phyloP scores from a whole-genome alignment of 2,113 vertebrate species.

The Gambusia holbrooki region DNA sequence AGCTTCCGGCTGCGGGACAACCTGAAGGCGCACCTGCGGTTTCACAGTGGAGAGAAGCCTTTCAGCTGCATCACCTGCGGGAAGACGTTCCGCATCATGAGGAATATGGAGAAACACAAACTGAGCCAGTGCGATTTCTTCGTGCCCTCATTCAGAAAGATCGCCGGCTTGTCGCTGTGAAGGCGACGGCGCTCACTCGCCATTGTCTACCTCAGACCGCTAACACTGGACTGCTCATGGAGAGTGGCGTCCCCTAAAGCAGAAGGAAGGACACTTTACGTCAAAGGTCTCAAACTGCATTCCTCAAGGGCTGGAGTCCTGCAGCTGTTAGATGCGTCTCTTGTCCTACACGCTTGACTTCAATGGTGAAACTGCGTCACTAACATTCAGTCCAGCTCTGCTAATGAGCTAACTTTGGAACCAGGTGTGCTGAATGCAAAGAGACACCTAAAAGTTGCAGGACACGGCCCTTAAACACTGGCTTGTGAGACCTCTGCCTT shows the following conservation, averaged over 20 bases:
- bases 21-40: slow-evolving; percentile 76
- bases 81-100: slow-evolving; percentile 73
- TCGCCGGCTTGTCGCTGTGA: slow-evolving; percentile 61
- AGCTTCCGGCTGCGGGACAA: slow-evolving; percentile 77
- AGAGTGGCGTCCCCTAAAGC: not conserved
- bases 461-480: too few relatives aligned
- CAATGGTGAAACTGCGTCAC: too few relatives aligned
- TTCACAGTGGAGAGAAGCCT: slow-evolving; percentile 77
- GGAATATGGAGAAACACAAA: slow-evolving; percentile 74
- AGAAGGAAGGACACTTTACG: not conserved
- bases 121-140: slow-evolving; percentile 44
- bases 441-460: too few relatives aligned
- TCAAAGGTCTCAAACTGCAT: too few relatives aligned
- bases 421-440: too few relatives aligned
- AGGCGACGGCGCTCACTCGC: not conserved
- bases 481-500: not conserved
- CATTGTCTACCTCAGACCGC: slow-evolving; percentile 53
- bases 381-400: too few relatives aligned
- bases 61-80: slow-evolving; percentile 69
- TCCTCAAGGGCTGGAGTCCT: too few relatives aligned
- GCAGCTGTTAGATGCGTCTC: too few relatives aligned
- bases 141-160: slow-evolving; percentile 56
- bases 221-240: not conserved
- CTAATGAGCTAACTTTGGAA: too few relatives aligned
- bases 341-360: too few relatives aligned